Conservation (phyloP, 2,113 vertebrate species). For the Chionomys nivalis region DNA sequence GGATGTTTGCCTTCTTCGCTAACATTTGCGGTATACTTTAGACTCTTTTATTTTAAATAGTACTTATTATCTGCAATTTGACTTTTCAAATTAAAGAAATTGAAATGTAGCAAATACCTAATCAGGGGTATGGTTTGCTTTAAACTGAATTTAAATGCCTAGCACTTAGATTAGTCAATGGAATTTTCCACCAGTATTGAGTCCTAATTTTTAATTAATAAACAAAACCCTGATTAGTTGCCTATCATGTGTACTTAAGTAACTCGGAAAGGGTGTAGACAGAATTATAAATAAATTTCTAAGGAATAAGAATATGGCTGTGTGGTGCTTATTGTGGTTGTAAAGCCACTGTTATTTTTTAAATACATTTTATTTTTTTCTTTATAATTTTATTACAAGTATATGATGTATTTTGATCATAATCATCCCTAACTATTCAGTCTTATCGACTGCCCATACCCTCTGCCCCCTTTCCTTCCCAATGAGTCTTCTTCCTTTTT, state of each 20-base stretch:
- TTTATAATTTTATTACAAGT: not conserved
- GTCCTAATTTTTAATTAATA: constrained; percentile 74
- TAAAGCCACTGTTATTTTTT: not conserved
- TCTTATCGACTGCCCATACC: not conserved
- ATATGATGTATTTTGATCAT: not conserved
- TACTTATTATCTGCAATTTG: constrained; percentile 62
- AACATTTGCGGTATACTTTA: constrained; percentile 27
- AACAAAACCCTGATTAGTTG: constrained; percentile 57
- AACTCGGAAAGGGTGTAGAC: not conserved
- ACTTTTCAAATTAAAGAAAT: constrained; percentile 70
- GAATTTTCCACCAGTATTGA: not conserved
- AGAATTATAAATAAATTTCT: constrained; percentile 32
- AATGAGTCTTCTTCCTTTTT: not conserved
- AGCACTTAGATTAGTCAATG: constrained; percentile 51
- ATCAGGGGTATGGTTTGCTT: constrained; percentile 63
- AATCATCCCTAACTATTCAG: not conserved
- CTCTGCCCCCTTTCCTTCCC: not conserved
- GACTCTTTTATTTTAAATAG: constrained; percentile 62
- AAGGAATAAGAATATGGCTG: not conserved
- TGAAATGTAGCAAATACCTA: constrained; percentile 68
- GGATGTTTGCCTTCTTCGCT: not conserved
- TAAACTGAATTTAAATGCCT: constrained; percentile 55
- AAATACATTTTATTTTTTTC: not conserved
- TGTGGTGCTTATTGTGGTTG: not conserved
- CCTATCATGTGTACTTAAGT: not conserved